Evolutionary conservation across 2,888 invertebrate species (phyloP), one percentile per base, ranked within the genome.

Genomic region (Papilio elwesi): DNA sequence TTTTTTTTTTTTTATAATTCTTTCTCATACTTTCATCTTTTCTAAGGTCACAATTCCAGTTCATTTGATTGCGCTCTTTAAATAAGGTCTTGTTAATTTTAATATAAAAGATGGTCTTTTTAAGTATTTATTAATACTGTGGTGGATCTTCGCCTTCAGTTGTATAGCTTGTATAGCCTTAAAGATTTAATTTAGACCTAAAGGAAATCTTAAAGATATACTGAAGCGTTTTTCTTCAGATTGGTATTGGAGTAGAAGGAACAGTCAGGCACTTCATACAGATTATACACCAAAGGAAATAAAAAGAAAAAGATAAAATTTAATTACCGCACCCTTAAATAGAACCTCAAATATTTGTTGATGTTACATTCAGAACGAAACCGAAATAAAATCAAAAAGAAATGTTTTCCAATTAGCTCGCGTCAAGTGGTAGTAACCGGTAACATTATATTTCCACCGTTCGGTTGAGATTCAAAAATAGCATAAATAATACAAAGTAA

Each of bases 371-470:
- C 53, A 51, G 51, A 15, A 16, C 53, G 38, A 16, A 1, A 10
- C 47, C 63, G 12, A 63, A 70, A 70, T 63, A 70, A 70, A 69
- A 53, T 43, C 36, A 63, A 70, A 63, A 16, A 53, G 53, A 66
- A 53, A 66, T 36, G 43, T 38, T 43, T 52, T 43, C 38, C 69
- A 69, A 69, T 69, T 69, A 69, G 69, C 62, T 15, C 15, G 36
- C 49, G 36, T 49, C 7, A 38, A 36, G 62, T 36, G 6, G 26
- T 59, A 51, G 49, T 51, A 8, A 11, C 49, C 16, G 69, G 6
- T 59, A 51, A 38, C 15, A 69, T 43, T 12, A 62, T 59, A n/a
- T 69, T 52, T 51, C 51, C 59, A 12, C 36, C 49, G 51, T 57
- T 57, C 57, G 11, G 66, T 15, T 36, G 66, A 66, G 15, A 53